Conservation (phyloP, 2,113 vertebrate genomes). For the Hystrix brachyura region DNA sequence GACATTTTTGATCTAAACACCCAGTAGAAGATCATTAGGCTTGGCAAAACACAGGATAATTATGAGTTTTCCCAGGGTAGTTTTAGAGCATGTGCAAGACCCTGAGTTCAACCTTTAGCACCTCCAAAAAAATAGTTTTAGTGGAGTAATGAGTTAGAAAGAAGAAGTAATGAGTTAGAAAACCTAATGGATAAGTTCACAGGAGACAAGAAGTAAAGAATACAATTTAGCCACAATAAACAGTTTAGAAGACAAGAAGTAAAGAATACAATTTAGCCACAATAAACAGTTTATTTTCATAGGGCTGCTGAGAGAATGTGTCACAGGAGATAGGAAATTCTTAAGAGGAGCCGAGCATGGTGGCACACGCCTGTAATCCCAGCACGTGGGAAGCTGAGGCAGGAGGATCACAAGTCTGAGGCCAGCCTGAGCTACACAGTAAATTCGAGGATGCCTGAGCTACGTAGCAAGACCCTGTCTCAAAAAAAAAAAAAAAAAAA, state of each 20-base stretch:
- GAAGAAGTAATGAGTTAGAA: not conserved
- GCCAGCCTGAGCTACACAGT: not conserved
- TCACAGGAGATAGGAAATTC: not conserved
- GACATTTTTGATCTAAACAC: not conserved
- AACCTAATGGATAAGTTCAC: not conserved
- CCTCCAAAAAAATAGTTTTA: not conserved
- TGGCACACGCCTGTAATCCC: not conserved
- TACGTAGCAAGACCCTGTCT: not conserved
- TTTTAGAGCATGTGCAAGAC: not conserved
- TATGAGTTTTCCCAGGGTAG: not conserved
- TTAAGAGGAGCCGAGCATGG: not conserved
- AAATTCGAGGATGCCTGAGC: not conserved
- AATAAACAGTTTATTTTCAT: not conserved
- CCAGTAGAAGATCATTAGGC: not conserved
- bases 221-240: not conserved
- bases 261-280: not conserved
- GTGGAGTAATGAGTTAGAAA: not conserved
- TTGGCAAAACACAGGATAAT: not conserved
- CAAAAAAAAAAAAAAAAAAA: not conserved
- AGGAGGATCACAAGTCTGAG: not conserved
- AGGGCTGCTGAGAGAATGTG: not conserved
- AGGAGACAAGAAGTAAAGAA: not conserved
- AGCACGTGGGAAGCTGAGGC: not conserved
- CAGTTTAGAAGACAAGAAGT: not conserved
- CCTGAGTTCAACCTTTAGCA: not conserved